Evolutionary conservation across 2,797 vertebrate genomes (phyloP), one percentile per base, ranked within the genome.

Genomic region (Anguilla megastoma): DNA sequence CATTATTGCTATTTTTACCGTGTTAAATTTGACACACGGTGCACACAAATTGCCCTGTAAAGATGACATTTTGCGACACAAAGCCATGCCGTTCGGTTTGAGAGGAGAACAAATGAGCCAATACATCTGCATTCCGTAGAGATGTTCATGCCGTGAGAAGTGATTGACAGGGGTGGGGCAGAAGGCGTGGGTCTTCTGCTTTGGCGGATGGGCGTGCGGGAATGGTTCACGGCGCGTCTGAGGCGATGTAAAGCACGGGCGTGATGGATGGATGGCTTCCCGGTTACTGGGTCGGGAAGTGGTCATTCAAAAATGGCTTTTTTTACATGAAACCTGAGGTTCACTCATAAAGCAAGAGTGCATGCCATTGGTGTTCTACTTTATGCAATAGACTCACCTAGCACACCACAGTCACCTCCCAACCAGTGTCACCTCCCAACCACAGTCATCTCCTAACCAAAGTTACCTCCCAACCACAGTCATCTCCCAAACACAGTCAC

Each of bases 121-220:
- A 45, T 24, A 84, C 88, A 88, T 86, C 71, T 86, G n/a, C 56
- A 84, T 63, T 86, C 21, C 82, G 41, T 24, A 27, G 56, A 86
- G 50, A 88, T 66, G 30, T n/a, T 4, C 76, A 88, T 71, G n/a
- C 76, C 3, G 69, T 71, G 12, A 58, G 71, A 58, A 6, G 48
- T 63, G 16, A 66, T 12, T 33, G 24, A 84, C 82, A 83, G 48
- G 12, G 36, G 10, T 45, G 41, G 50, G 85, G 66, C 21, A 83
- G 36, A 56, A 84, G 30, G 8, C 71, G 36, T 50, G 84, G 80
- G 74, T 33, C 60, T 50, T 52, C 33, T 87, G 83, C 24, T 69
- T 52, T 27, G 86, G 41, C 12, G 50, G 54, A 89, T 87, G 79
- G 33, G 52, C 74, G 69, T 80, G 85, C 50, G 16, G 50, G 24